These are phyloP conservation scores for Schizothorax lantsangensis DNA, from an alignment of 2,797 vertebrate species.

Conservation along the genomic window DNA sequence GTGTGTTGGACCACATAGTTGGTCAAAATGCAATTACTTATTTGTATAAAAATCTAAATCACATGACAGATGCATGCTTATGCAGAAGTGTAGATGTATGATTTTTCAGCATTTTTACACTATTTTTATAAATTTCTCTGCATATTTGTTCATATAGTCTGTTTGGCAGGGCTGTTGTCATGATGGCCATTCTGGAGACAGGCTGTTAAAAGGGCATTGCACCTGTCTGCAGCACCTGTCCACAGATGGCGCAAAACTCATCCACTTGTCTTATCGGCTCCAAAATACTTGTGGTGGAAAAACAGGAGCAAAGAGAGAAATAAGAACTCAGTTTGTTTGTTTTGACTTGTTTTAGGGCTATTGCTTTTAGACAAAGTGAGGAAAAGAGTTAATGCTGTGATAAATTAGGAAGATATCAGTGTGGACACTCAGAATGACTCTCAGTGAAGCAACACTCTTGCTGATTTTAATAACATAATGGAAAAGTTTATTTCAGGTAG, in stretches of 20 bases:
- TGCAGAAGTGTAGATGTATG: background rate
- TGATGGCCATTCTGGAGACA: constrained; percentile 50
- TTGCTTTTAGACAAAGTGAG: background rate
- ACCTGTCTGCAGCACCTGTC: constrained; percentile 28
- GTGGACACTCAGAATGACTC: background rate
- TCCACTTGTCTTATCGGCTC: constrained; percentile 45
- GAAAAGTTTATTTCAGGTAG: constrained; percentile 39
- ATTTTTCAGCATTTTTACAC: background rate
- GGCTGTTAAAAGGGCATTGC: constrained; percentile 53
- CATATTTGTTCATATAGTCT: constrained; percentile 3
- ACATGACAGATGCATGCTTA: background rate
- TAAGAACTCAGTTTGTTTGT: background rate
- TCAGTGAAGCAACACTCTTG: background rate
- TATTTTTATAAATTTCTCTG: background rate
- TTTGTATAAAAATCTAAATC: background rate
- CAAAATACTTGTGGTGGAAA: constrained; percentile 20
- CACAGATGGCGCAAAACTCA: constrained; percentile 38
- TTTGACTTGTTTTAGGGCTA: background rate
- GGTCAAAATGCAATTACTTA: background rate
- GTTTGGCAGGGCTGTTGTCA: constrained; percentile 45
- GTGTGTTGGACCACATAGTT: background rate
- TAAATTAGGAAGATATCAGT: background rate
- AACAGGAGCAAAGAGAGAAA: constrained; percentile 23
- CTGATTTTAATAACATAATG: constrained; percentile 44
- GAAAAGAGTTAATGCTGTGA: background rate